Evolutionary conservation across 2,113 vertebrate species (phyloP).

Genomic region (Piaya cayana): DNA sequence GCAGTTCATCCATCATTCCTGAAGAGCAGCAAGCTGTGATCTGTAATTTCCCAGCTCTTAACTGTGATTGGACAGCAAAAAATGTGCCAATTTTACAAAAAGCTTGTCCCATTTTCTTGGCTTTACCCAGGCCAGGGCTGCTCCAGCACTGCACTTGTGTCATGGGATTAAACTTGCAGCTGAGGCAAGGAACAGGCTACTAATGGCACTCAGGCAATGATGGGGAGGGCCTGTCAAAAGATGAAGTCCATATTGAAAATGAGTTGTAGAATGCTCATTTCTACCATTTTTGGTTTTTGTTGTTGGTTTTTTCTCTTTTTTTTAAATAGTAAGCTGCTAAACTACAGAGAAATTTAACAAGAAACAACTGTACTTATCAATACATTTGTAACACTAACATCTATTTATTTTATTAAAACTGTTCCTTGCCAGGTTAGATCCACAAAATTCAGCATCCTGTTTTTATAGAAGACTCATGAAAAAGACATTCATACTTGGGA

Average conservation of each 20-base stretch:
- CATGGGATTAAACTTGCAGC: not conserved
- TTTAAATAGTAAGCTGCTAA: not conserved
- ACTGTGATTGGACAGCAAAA: not conserved
- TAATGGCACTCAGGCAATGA: not conserved
- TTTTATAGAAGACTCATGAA: conserved; percentile 43
- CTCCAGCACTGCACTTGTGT: not conserved
- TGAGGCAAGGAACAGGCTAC: not conserved
- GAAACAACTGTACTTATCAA: not conserved
- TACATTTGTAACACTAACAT: not conserved
- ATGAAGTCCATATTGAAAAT: not conserved
- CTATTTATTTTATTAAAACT: conserved; percentile 25
- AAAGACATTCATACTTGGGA: conserved; percentile 58
- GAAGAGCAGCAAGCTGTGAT: not conserved
- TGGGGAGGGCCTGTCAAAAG: not conserved
- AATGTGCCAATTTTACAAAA: not conserved
- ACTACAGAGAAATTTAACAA: not conserved
- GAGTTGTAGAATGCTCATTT: not conserved
- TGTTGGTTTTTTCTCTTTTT: too few relatives aligned
- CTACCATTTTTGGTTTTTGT: too few relatives aligned
- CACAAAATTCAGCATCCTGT: conserved; percentile 28
- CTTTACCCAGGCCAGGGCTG: not conserved
- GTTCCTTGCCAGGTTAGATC: conserved; percentile 15
- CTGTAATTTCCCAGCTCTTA: conserved; percentile 4
- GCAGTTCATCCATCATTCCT: not conserved
- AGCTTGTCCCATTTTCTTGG: not conserved